phyloP scores from a whole-genome alignment of 2,888 invertebrate species.

The Drosophila ezoana region DNA sequence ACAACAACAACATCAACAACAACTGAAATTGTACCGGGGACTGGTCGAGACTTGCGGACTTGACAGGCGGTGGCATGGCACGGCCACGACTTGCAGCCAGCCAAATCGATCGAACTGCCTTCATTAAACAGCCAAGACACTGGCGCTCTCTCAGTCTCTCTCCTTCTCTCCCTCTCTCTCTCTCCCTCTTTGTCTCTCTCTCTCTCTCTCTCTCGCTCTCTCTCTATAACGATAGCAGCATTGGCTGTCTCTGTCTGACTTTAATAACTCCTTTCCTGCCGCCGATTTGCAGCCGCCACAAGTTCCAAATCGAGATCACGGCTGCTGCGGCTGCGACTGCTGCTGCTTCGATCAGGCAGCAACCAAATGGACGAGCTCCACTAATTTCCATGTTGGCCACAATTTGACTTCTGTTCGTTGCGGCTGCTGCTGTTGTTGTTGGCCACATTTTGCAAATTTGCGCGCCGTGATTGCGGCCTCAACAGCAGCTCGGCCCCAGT shows the following conservation, averaged over 20 bases:
- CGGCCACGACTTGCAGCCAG: conserved; percentile 74
- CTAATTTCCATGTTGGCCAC: conserved; percentile 81
- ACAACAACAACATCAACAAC: conserved; percentile 36
- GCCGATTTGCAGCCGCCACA: conserved; percentile 55
- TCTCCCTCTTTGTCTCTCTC: background rate
- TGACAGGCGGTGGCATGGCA: conserved; percentile 71
- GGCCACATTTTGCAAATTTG: conserved; percentile 68
- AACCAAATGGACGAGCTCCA: conserved; percentile 67
- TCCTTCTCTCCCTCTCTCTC: background rate
- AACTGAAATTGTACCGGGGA: conserved; percentile 54
- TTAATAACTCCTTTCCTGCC: conserved; percentile 81
- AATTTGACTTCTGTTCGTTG: conserved; percentile 77
- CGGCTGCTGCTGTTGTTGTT: conserved; percentile 24
- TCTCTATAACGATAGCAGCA: too few species aligned
- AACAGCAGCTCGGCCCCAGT: conserved; percentile 16
- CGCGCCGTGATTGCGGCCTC: conserved; percentile 68
- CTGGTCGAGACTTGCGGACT: conserved; percentile 51
- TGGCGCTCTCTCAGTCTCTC: conserved; percentile 30
- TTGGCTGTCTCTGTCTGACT: conserved; percentile 43
- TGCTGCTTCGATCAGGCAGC: conserved; percentile 48
- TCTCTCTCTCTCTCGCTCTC: background rate
- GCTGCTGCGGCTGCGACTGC: conserved; percentile 36
- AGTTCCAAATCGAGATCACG: conserved; percentile 50
- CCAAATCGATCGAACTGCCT: conserved; percentile 79
- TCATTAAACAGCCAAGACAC: conserved; percentile 65